Conservation (phyloP, 2,888 invertebrate species). For the Dioctria rufipes region DNA sequence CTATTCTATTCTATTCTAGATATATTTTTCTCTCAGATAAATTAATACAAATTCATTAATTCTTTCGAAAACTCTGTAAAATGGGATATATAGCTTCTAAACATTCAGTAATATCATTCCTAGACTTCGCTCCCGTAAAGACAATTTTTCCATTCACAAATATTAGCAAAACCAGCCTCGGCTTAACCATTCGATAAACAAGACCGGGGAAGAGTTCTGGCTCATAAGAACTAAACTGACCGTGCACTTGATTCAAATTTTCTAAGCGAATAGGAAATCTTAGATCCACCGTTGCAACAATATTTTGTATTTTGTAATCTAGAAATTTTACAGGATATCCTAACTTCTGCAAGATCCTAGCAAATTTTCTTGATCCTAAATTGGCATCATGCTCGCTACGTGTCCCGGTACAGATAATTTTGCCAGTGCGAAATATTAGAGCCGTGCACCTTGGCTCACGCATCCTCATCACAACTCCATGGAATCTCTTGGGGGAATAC, state of each 20-base stretch:
- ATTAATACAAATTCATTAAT: conserved; percentile 67
- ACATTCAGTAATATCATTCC: conserved; percentile 93
- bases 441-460: conserved; percentile 84
- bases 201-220: conserved; percentile 99
- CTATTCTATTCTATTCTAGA: no score
- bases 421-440: conserved; percentile 82
- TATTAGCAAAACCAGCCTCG: conserved; percentile 94
- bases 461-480: conserved; percentile 88
- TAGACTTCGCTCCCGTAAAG: conserved; percentile 92
- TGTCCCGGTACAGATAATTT: conserved; percentile 87
- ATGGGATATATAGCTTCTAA: conserved; percentile 96
- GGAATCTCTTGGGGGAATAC: conserved; percentile 86
- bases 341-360: conserved; percentile 85
- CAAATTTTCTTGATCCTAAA: conserved; percentile 85
- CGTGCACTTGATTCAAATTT: conserved; percentile 82
- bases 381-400: conserved; percentile 84
- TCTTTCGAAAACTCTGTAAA: conserved; percentile 92
- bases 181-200: conserved; percentile 97
- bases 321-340: conserved; percentile 84
- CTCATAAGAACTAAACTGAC: conserved; percentile 90
- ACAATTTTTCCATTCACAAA: conserved; percentile 99
- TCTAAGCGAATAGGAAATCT: conserved; percentile 82
- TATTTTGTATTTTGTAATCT: conserved; percentile 86
- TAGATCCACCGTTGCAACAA: conserved; percentile 83
- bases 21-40: background rate